A percentile compares a stretch with the other conserved stretches of the same genome.
Evolutionary conservation across 2,113 vertebrate species (phyloP).

Genomic region (Tylochromis polylepis): DNA sequence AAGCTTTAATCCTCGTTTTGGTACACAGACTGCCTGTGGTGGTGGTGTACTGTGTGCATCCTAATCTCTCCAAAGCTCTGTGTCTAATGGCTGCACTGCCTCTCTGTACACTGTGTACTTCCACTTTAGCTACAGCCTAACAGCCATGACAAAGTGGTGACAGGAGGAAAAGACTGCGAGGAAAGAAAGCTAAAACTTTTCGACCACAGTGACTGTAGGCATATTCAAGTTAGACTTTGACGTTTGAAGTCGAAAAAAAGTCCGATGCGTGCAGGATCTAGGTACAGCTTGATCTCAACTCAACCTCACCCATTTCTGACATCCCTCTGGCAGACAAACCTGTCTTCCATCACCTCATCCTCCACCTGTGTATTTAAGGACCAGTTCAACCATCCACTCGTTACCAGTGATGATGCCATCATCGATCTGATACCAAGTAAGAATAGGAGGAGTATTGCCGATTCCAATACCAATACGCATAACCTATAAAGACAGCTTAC

Average conservation of each 20-base stretch:
- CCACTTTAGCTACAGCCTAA: slow-evolving; percentile 33
- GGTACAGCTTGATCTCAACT: background rate
- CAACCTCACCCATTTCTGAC: background rate
- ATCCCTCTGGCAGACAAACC: background rate
- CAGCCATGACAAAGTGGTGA: slow-evolving; percentile 35
- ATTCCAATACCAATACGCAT: background rate
- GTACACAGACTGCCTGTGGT: slow-evolving; percentile 58
- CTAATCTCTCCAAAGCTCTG: slow-evolving; percentile 70
- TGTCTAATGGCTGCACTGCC: slow-evolving; percentile 66
- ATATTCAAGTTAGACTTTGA: background rate
- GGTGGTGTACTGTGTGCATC: slow-evolving; percentile 54
- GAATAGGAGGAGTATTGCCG: too few species aligned
- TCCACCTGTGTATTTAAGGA: background rate
- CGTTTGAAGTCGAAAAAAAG: background rate
- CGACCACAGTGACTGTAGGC: background rate
- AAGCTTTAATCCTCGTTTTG: slow-evolving; percentile 59
- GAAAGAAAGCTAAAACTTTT: background rate
- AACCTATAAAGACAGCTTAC: background rate
- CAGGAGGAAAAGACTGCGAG: slow-evolving; percentile 5
- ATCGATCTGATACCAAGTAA: too few species aligned
- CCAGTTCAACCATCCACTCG: background rate
- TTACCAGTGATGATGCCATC: background rate
- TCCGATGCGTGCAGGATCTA: background rate
- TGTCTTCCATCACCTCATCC: background rate
- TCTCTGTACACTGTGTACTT: slow-evolving; percentile 53